Base-by-base conservation (phyloP, 2,797 vertebrate genomes). In the Rallus crepitans region DNA sequence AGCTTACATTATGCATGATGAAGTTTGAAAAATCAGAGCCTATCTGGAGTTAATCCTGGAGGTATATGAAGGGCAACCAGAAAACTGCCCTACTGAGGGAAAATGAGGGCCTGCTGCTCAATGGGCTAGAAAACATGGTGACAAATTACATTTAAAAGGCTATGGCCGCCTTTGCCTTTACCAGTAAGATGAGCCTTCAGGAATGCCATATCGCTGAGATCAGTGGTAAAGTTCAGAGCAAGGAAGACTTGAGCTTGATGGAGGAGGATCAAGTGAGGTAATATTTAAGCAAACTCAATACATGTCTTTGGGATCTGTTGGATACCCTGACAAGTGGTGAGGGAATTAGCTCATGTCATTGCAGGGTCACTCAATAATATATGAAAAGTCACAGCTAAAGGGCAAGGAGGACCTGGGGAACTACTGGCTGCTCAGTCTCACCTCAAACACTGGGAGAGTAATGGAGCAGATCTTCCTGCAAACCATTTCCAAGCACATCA, bases 201-300 rank as follows among this genome's bases (percentile, higher is more conserved):
- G 63, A 60, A 25, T 59, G 53, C 37, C 53, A 35, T 8, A 25
- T 59, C 21, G 25, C 17, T 18, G 37, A 42, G 15, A 52, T 33
- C 31, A 52, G 27, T 11, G 30, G 24, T 25, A 7, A 50, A 35
- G 25, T 52, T 27, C 33, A 16, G 14, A 52, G 53, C 53, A 59
- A 35, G 63, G 53, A 68, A 42, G 35, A 66, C 42, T 50, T 73
- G 45, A 0, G 0, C 30, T 45, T 28, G n/a, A 3, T 40, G 35
- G 28, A 60, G 39, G 40, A 64, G 8, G 21, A n/a, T 40, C 17
- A 39, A 16, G 14, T 50, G 56, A 39, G 39, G 24, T 81, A 37
- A 17, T 50, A 40, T 39, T 72, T 84, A 50, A 57, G 50, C 40
- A 33, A 40, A 75, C 25, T 25, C 30, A 50, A 66, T 20, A 16